Evolutionary conservation across 2,113 vertebrate genomes (phyloP), one percentile per base, ranked within the genome.

Genomic region (Microtus montanus): DNA sequence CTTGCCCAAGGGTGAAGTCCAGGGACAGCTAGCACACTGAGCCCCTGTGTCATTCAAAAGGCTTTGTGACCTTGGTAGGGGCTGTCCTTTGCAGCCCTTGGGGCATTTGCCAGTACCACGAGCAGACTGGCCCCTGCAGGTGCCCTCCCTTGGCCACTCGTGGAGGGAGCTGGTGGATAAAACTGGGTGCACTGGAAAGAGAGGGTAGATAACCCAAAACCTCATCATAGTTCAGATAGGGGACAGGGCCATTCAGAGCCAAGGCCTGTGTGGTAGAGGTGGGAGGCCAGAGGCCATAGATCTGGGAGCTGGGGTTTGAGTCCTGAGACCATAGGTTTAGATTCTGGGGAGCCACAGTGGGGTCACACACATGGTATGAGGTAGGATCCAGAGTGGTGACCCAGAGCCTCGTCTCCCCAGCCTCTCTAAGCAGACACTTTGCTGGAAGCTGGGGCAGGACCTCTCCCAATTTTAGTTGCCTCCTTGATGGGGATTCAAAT

Each of bases 1-100:
- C 12, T 44, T 47, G 70, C 66, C 83, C 70, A 11, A 19, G 80
- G 78, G 19, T 0, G 0, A 7, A 41, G 54, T 74, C 54, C 6
- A 0, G 41, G 52, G 38, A 12, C 52, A 14, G 73, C 90, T 14
- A 89, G 80, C 0, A 2, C 2, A 0, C 64, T 0, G 30, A 4
- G 28, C 41, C 80, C 13, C 0, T 68, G 88, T 26, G 93, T 5
- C 0, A 0, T 33, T 64, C 13, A 0, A 0, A n/a, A 73, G 74
- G 8, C 7, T 38, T 63, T 63, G 54, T 70, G 92, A 71, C 83
- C 15, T 0, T 9, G 71, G 24, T 49, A 20, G 1, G 30, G 19
- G 28, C 52, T 49, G 58, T 63, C 41, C 41, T 58, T 63, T 1
- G 2, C 13, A 38, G 70, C 77, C 41, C 28, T 87, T 87, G 5